Evolutionary conservation across 1,140 invertebrate species (phyloP).

Genomic region (Drosophila pruinosa): DNA sequence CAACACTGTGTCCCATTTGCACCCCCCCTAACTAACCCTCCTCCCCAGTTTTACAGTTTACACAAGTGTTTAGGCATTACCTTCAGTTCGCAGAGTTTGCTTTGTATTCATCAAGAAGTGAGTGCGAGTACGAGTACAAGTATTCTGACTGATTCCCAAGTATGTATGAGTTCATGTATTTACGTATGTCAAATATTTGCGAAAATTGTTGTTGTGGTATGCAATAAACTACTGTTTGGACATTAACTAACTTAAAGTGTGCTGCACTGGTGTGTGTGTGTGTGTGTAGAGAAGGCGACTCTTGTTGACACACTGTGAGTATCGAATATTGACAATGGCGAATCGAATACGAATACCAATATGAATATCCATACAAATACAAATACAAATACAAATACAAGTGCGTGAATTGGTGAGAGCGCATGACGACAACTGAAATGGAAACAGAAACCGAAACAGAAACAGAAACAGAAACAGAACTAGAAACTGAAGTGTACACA

Average conservation of each 20-base stretch:
- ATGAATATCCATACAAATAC: slow-evolving; percentile 1
- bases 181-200: slow-evolving; percentile 62
- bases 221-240: slow-evolving; percentile 62
- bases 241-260: slow-evolving; percentile 31
- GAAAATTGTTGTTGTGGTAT: slow-evolving; percentile 51
- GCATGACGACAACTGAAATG: slow-evolving; percentile 36
- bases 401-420: slow-evolving; percentile 11
- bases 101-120: slow-evolving; percentile 7
- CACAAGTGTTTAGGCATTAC: slow-evolving; percentile 46
- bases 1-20: not conserved
- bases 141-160: slow-evolving; percentile 11
- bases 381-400: not conserved
- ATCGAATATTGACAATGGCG: slow-evolving; percentile 6
- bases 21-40: not conserved
- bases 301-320: slow-evolving; percentile 23
- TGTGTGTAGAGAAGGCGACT: slow-evolving; percentile 12
- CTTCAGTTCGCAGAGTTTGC: slow-evolving; percentile 13
- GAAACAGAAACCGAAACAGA: slow-evolving; percentile 33
- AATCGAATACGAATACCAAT: slow-evolving; percentile 35
- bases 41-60: slow-evolving; percentile 13
- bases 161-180: slow-evolving; percentile 30
- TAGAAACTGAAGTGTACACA: slow-evolving; percentile 9
- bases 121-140: not conserved
- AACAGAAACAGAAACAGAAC: slow-evolving; percentile 35
- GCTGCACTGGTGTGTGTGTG: too few relatives aligned